Evolutionary conservation across 2,888 invertebrate genomes (phyloP).

Genomic region (Drosophila macrospina): DNA sequence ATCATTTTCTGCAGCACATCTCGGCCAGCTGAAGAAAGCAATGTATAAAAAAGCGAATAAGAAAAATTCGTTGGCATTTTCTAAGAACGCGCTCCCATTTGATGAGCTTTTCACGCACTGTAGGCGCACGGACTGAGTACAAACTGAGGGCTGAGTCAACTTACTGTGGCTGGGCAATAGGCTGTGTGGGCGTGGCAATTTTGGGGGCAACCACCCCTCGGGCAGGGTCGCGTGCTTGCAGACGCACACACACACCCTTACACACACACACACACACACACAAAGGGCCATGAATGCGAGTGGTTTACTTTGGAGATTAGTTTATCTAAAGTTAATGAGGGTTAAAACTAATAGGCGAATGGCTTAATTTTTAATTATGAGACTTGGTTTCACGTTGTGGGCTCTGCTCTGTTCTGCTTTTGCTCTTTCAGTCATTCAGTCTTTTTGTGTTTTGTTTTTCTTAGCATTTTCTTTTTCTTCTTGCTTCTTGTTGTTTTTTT

Average conservation of each 20-base stretch:
- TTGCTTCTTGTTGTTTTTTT: slow-evolving; percentile 24
- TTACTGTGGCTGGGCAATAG: slow-evolving; percentile 8
- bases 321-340: slow-evolving; percentile 82
- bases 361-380: slow-evolving; percentile 81
- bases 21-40: slow-evolving; percentile 25
- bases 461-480: slow-evolving; percentile 43
- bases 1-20: slow-evolving; percentile 70
- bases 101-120: slow-evolving; percentile 81
- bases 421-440: slow-evolving; percentile 20
- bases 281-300: slow-evolving; percentile 71
- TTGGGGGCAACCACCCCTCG: slow-evolving; percentile 45
- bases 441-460: slow-evolving; percentile 48
- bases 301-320: slow-evolving; percentile 82
- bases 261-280: slow-evolving; percentile 32
- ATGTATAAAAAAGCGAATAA: slow-evolving; percentile 6
- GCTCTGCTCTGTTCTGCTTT: slow-evolving; percentile 16
- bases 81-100: slow-evolving; percentile 56
- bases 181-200: background rate
- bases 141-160: slow-evolving; percentile 22
- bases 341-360: slow-evolving; percentile 82
- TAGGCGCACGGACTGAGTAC: slow-evolving; percentile 70
- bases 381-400: slow-evolving; percentile 69
- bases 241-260: slow-evolving; percentile 25
- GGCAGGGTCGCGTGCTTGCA: slow-evolving; percentile 63
- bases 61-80: slow-evolving; percentile 52